These are phyloP conservation scores for Sympetrum striolatum DNA, from an alignment of 2,888 invertebrate genomes.

Conservation along the genomic window DNA sequence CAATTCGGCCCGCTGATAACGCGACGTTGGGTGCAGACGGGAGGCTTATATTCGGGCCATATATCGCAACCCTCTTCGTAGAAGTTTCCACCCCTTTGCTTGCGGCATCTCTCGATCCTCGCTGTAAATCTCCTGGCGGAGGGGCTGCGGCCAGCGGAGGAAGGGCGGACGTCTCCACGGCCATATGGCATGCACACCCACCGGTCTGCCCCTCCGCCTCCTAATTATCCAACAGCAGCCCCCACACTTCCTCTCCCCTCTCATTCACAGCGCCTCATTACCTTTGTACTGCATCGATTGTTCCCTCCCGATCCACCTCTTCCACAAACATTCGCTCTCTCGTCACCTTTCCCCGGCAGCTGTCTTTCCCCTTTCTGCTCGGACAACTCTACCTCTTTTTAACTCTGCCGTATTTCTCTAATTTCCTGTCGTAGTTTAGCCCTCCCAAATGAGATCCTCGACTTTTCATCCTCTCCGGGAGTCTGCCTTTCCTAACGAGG, in stretches of 20 bases:
- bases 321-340: neutral
- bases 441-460: too few relatives aligned
- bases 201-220: neutral
- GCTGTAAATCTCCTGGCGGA: neutral
- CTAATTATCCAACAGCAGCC: neutral
- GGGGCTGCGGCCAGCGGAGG: neutral
- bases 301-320: neutral
- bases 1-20: too few relatives aligned
- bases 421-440: neutral
- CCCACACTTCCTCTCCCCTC: neutral
- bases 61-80: too few relatives aligned
- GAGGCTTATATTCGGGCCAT: too few relatives aligned
- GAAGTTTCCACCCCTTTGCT: neutral
- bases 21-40: too few relatives aligned
- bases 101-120: neutral
- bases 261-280: neutral
- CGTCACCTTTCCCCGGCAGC: neutral
- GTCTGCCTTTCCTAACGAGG: too few relatives aligned
- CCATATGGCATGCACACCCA: neutral
- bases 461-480: too few relatives aligned
- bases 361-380: neutral
- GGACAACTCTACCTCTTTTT: neutral
- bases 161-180: neutral
- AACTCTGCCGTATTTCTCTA: neutral
- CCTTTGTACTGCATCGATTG: neutral